These are phyloP conservation scores for Azorinus chamasolen DNA, from an alignment of 2,888 invertebrate genomes.

Conservation along the genomic window DNA sequence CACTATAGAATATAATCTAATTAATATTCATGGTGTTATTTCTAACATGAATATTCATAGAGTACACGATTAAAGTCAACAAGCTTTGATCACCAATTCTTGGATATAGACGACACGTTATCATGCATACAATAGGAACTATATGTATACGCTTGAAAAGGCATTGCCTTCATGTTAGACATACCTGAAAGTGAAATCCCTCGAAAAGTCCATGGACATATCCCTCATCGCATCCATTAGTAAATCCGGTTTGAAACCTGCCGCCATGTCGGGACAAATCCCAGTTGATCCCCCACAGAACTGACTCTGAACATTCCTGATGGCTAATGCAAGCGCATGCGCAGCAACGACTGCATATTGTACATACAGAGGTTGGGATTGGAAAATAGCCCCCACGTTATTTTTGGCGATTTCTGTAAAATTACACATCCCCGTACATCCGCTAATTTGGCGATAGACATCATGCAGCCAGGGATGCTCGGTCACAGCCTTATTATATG, in stretches of 20 bases:
- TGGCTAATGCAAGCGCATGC: slow-evolving; percentile 42
- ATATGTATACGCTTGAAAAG: no score
- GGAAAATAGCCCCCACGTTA: slow-evolving; percentile 4
- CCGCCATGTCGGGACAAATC: background rate
- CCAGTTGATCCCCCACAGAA: background rate
- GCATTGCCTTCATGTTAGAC: no score
- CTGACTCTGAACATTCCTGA: slow-evolving; percentile 24
- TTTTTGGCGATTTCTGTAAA: slow-evolving; percentile 18
- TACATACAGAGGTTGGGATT: slow-evolving; percentile 38
- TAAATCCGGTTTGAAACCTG: background rate
- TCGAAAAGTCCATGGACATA: slow-evolving; percentile 25
- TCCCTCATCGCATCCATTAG: slow-evolving; percentile 13
- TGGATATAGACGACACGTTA: no score
- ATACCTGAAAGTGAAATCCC: slow-evolving; percentile 41
- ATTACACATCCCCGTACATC: slow-evolving; percentile 1
- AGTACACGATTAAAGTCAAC: no score
- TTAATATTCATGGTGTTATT: no score
- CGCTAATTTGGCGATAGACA: slow-evolving; percentile 5
- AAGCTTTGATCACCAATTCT: no score
- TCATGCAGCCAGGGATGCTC: slow-evolving; percentile 40
- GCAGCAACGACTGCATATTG: slow-evolving; percentile 58
- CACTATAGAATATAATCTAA: no score
- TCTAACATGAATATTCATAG: no score
- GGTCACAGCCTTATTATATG: slow-evolving; percentile 14
- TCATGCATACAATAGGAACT: no score